Base-by-base conservation (phyloP, 2,888 invertebrate species). In the Frankliniella intonsa region DNA sequence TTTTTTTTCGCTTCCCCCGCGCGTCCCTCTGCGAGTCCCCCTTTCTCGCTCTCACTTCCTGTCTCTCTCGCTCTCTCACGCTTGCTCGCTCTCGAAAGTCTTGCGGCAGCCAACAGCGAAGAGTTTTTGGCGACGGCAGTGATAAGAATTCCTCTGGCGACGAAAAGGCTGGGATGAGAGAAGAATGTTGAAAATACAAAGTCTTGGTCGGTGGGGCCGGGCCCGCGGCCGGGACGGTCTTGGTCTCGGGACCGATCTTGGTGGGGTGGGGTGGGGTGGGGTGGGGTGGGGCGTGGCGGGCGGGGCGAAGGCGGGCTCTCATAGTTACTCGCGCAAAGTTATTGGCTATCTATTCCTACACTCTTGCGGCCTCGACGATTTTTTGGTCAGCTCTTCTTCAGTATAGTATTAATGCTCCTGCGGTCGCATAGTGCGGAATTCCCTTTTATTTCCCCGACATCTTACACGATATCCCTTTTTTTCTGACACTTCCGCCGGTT, bases 101-200 rank as follows among this genome's bases (percentile, higher is more conserved):
- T 69, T 5, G n/a, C 69, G 69, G n/a, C 69, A 12, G 55, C 14
- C 62, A 14, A 17, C 62, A n/a, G 19, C 62, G 62, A 22, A 12
- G 69, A 76, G 69, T 76, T 76, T 76, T 76, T 76, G 69, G 69
- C 69, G 69, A 76, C 69, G 69, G 69, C 22, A 76, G 69, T 76
- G 69, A 76, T 76, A 76, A 76, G 69, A 76, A 76, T 76, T 76
- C 69, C 69, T 22, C 69, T 76, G 69, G 69, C 69, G 69, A 76
- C 69, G 69, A 76, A 76, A 76, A 76, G 69, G 69, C 69, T 76
- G 25, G 69, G 69, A 76, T 76, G 69, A 76, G 69, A 76, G 69
- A 76, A 76, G 69, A 76, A 76, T 76, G 69, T 76, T 76, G 69
- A 76, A 76, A 76, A 76, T 76, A 76, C 69, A 76, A 76, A 76